These are phyloP conservation scores for Pseudopipra pipra DNA, from an alignment of 2,113 vertebrate species.

Conservation along the genomic window DNA sequence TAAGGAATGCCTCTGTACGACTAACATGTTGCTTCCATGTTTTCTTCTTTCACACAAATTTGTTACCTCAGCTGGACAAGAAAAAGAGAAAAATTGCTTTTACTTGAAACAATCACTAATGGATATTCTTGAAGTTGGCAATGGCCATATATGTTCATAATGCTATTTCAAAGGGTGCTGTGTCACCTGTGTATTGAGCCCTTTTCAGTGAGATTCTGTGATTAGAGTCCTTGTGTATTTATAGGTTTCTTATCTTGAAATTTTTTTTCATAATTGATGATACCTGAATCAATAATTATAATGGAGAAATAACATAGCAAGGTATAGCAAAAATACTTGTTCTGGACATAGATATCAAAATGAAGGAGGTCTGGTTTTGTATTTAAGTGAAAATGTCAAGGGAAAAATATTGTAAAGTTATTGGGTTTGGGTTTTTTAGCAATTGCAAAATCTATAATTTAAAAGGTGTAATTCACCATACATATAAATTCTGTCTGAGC, in stretches of 20 bases:
- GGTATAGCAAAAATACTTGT: not conserved
- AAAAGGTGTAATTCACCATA: not conserved
- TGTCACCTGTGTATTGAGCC: not conserved
- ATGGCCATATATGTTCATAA: rapidly evolving
- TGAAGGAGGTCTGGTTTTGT: not conserved
- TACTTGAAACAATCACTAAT: not conserved
- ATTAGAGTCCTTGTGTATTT: not conserved
- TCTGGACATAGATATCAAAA: not conserved
- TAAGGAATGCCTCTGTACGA: not conserved
- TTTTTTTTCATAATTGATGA: not conserved
- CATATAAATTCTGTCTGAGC: not conserved
- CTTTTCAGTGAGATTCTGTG: not conserved
- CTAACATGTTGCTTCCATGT: not conserved
- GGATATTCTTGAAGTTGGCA: not conserved
- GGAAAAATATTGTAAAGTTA: not conserved
- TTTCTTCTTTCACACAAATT: not conserved
- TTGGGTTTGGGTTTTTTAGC: rapidly evolving
- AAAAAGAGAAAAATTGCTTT: not conserved
- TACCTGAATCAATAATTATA: not conserved
- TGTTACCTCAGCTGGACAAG: not conserved
- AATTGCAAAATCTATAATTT: not conserved
- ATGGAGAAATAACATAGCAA: not conserved
- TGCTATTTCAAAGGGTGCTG: not conserved
- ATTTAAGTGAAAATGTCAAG: not conserved
- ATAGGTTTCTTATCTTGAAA: not conserved